Evolutionary conservation across 2,888 invertebrate species (phyloP), one percentile per base, ranked within the genome.

Genomic region (Rhingia campestris): DNA sequence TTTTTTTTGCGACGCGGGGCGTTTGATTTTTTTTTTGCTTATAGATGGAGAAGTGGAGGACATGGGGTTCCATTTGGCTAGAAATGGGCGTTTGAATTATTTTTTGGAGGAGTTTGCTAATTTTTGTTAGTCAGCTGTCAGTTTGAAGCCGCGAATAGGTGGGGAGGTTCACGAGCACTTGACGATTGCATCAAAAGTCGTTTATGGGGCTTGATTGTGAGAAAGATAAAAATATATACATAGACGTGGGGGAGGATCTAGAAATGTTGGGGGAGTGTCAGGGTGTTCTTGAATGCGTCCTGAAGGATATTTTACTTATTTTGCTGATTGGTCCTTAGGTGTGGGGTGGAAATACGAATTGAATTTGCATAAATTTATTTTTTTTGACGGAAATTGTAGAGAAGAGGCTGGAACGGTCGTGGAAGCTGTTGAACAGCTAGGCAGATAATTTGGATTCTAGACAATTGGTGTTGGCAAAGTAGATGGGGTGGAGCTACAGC

Each of bases 1-100:
- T 49, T 43, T 4, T 72, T 72, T 49, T 43, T 4, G 51, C 33
- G 45, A 54, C 35, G 72, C 73, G 73, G 64, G 64, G 54, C 56
- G 54, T 39, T 54, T 56, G 45, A 32, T 61, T 32, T 30, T 37
- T 61, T 33, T 33, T 22, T 51, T 47, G 39, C 59, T 32, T 58
- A 61, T 72, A 30, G 37, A 32, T 10, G 45, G 14, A 6, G 47
- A 12, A 6, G 10, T 12, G 6, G 4, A 12, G 30, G 35, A 22
- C 7, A 6, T 30, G 41, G 30, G 7, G 9, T 10, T 7, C 22
- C 39, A 41, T 30, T 41, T 58, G 12, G 12, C 30, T 33, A 14
- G 5, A 45, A 61, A 32, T 45, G 5, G 32, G 39, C 39, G 6
- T 6, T 39, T 39, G 10, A 39, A 22, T 6, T 1, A 45, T 39